A percentile compares a stretch with the other conserved stretches of the same genome.
Conservation (phyloP, 2,113 vertebrate species). For the Heterotilapia buettikoferi region DNA sequence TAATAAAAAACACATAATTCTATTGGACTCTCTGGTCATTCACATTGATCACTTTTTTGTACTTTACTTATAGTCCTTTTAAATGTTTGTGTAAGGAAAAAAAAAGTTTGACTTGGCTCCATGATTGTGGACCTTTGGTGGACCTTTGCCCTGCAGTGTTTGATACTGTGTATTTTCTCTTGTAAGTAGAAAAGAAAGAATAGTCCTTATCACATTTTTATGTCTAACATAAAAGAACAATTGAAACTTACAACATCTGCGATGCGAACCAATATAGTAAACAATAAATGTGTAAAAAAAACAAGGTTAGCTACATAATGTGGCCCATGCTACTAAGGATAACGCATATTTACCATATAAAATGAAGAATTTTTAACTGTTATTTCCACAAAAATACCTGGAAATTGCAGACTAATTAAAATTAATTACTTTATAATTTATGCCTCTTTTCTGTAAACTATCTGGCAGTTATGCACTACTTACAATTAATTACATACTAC, state of each 20-base stretch:
- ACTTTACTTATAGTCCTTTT: rapidly evolving
- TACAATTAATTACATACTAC: background rate
- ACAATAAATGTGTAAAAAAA: background rate
- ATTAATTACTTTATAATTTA: background rate
- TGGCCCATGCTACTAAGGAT: background rate
- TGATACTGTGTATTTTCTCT: background rate
- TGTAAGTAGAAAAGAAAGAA: background rate
- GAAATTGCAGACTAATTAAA: background rate
- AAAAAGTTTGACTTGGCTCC: background rate
- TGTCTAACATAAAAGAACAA: background rate
- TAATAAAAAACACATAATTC: background rate
- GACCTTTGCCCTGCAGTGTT: background rate
- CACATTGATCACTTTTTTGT: background rate
- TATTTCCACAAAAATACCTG: background rate
- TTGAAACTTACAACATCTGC: background rate
- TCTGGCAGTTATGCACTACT: background rate
- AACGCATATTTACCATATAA: background rate
- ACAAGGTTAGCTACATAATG: background rate
- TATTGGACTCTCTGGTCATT: background rate
- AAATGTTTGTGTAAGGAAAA: background rate
- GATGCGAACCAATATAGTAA: rapidly evolving
- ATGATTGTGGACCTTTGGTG: background rate
- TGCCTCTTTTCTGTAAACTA: background rate
- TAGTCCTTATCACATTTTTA: background rate
- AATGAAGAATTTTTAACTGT: background rate